phyloP scores from a whole-genome alignment of 2,888 invertebrate species.

The Drosophila neoperkinsi region DNA sequence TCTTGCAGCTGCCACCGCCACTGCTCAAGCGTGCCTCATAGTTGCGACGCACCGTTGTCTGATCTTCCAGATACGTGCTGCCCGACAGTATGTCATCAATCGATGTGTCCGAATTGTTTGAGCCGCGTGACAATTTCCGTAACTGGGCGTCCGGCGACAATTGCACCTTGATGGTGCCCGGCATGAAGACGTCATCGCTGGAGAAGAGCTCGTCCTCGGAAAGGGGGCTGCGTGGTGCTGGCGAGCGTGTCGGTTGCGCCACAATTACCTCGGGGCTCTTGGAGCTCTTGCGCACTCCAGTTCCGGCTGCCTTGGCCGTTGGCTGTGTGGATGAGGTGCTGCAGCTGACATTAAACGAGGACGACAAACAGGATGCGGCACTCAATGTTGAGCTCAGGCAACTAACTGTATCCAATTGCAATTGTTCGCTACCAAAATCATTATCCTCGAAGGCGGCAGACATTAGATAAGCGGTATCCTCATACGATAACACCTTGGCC shows the following conservation, averaged over 20 bases:
- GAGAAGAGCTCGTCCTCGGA: conserved; percentile 88
- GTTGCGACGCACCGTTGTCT: conserved; percentile 86
- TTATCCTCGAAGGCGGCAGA: conserved; percentile 81
- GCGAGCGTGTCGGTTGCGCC: conserved; percentile 88
- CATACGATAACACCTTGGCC: conserved; percentile 84
- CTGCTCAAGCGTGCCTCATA: conserved; percentile 86
- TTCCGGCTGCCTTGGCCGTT: conserved; percentile 53
- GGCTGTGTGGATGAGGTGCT: conserved; percentile 82
- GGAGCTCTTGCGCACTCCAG: conserved; percentile 71
- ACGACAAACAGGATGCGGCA: conserved; percentile 83
- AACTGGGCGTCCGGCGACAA: conserved; percentile 87
- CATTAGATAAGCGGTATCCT: conserved; percentile 84
- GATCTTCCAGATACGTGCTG: conserved; percentile 87
- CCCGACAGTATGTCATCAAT: conserved; percentile 87
- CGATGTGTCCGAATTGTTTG: conserved; percentile 88
- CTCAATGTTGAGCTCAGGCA: conserved; percentile 84
- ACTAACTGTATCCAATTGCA: conserved; percentile 79
- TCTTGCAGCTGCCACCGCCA: conserved; percentile 86
- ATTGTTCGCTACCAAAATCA: conserved; percentile 77
- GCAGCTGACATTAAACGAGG: conserved; percentile 83
- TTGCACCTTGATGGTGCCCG: conserved; percentile 87
- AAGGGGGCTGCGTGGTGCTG: conserved; percentile 87
- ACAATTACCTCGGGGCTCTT: conserved; percentile 86
- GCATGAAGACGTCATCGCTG: conserved; percentile 88
- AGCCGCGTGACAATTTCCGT: conserved; percentile 85